Evolutionary conservation across 2,113 vertebrate genomes (phyloP).

Genomic region (Cranoglanis bouderius): DNA sequence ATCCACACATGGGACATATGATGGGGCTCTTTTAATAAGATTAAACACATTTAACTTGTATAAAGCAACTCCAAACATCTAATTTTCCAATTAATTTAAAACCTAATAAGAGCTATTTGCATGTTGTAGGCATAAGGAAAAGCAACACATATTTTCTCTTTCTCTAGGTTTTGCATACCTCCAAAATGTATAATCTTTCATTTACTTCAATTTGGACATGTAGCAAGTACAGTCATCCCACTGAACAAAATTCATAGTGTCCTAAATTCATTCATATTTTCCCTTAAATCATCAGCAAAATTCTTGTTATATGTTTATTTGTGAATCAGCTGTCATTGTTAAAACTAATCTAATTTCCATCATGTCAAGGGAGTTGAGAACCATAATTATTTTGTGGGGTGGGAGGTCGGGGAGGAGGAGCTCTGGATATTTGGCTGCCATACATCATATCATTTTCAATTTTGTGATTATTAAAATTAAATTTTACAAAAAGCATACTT

Average conservation of each 20-base stretch:
- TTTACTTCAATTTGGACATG: constrained; percentile 38
- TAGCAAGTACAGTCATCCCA: constrained; percentile 43
- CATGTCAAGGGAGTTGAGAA: too few relatives aligned
- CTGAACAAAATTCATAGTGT: constrained; percentile 39
- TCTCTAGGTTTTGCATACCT: constrained; percentile 34
- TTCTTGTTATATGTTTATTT: too few relatives aligned
- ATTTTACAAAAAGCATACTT: constrained; percentile 40
- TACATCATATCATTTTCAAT: too few relatives aligned
- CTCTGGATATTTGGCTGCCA: background rate
- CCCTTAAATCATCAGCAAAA: too few relatives aligned
- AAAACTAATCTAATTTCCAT: too few relatives aligned
- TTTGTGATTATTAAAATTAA: constrained; percentile 41
- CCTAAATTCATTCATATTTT: too few relatives aligned
- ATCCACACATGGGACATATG: background rate
- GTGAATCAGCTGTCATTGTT: too few relatives aligned
- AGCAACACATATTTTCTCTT: background rate
- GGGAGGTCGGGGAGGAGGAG: background rate
- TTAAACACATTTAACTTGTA: background rate
- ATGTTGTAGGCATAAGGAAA: background rate
- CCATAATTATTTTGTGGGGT: background rate
- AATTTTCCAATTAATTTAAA: background rate
- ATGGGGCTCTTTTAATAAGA: background rate
- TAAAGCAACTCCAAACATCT: too few relatives aligned
- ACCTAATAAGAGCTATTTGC: background rate
- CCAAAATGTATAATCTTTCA: constrained; percentile 18